These are phyloP conservation scores for Mergus octosetaceus DNA, from an alignment of 2,797 vertebrate genomes.

Conservation along the genomic window DNA sequence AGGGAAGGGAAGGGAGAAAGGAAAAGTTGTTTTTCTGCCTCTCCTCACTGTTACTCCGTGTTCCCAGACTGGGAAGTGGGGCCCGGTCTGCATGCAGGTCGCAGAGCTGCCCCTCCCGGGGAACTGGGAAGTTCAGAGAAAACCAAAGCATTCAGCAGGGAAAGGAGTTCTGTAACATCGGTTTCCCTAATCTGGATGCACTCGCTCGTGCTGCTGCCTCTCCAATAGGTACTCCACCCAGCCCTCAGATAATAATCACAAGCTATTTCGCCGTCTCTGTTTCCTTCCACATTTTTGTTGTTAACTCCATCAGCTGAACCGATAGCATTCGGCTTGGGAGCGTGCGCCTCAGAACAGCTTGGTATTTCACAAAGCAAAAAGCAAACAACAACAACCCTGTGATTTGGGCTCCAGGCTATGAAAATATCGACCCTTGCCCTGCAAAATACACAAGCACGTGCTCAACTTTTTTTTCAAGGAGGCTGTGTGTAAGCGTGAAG, in stretches of 20 bases:
- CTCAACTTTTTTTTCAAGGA: neutral
- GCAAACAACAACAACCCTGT: neutral
- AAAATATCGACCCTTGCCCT: neutral
- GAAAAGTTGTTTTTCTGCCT: slow-evolving; percentile 28
- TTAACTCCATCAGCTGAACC: slow-evolving; percentile 60
- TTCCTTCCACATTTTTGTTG: slow-evolving; percentile 64
- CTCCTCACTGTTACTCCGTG: neutral
- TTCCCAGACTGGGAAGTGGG: slow-evolving; percentile 17
- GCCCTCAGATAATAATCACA: slow-evolving; percentile 70
- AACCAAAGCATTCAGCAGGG: slow-evolving; percentile 11
- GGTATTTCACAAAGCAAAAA: neutral
- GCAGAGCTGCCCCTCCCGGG: neutral
- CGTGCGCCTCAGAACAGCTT: neutral
- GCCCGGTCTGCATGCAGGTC: neutral
- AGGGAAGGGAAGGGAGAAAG: neutral
- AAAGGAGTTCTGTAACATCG: slow-evolving; percentile 24
- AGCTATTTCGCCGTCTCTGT: slow-evolving; percentile 35
- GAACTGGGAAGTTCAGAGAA: slow-evolving; percentile 50
- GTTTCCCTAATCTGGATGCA: slow-evolving; percentile 35
- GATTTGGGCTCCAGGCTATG: neutral
- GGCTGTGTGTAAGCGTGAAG: neutral
- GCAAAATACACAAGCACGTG: accelerated
- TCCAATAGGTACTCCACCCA: slow-evolving; percentile 56
- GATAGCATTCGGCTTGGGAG: neutral
- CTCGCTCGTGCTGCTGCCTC: slow-evolving; percentile 38